Percentiles rank a stretch among this genome's conserved stretches.
These are phyloP conservation scores for Cyanocitta stelleri DNA, from an alignment of 2,113 vertebrate genomes.

Conservation along the genomic window DNA sequence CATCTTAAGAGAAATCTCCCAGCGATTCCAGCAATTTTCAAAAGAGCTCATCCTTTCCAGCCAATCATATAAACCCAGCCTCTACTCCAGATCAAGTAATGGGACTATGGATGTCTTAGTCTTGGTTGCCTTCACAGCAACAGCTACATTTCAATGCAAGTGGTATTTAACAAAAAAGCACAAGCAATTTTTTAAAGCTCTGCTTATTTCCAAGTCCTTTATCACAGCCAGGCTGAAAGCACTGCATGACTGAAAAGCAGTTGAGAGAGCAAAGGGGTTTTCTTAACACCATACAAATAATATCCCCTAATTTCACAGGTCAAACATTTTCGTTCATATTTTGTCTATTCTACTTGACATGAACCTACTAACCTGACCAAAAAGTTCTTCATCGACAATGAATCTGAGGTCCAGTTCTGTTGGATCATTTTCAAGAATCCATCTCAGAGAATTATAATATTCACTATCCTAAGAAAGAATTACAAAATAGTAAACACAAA, in stretches of 20 bases:
- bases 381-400: conserved; percentile 94
- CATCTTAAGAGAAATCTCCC: neutral
- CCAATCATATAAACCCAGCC: neutral
- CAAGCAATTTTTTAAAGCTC: neutral
- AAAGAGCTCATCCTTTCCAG: neutral
- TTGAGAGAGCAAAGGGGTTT: neutral
- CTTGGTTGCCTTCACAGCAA: neutral
- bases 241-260: neutral
- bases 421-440: conserved; percentile 98
- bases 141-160: neutral
- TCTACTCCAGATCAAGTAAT: neutral
- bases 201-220: neutral
- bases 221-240: neutral
- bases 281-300: neutral
- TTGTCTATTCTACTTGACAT: neutral
- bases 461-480: conserved; percentile 84
- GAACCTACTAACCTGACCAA: conserved; percentile 87
- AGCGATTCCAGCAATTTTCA: neutral
- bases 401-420: conserved; percentile 92
- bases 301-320: neutral
- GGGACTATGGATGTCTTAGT: neutral
- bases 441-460: conserved; percentile 93
- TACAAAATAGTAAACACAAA: neutral
- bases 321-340: neutral
- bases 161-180: neutral